Base-by-base conservation (phyloP, 2,113 vertebrate genomes). In the Conger conger region DNA sequence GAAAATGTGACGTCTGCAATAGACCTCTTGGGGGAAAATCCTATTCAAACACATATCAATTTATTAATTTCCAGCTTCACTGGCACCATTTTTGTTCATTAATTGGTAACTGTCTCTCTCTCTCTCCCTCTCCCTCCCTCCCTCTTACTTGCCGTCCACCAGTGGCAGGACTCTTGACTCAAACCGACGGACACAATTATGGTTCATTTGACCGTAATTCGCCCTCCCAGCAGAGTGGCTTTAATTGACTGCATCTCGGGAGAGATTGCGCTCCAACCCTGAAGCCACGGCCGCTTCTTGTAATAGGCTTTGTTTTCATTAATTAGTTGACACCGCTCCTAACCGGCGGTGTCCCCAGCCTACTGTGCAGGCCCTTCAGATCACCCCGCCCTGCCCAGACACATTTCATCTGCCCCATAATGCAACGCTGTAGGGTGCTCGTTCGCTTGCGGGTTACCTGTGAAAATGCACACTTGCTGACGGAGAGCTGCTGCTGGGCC, bases 171-270 rank as follows among this genome's bases (percentile, higher is more conserved):
- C n/a, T 73, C 68, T 73, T 13, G n/a, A 15, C 27, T 73, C 68
- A 73, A 73, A 73, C 68, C 68, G 27, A 73, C 68, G 68, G 27
- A n/a, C 68, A 23, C 68, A 73, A 73, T 73, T 33, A 73, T 13
- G n/a, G 68, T 73, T 33, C 68, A 73, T 73, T 30, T 73, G 68
- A 73, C 68, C 13, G 68, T 73, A 73, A 73, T 73, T 73, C 68
- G 13, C 27, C 68, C n/a, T 73, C 68, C 68, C 68, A 73, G 68
- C 68, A 73, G 68, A 73, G 68, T 73, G 68, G 68, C 68, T 33
- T 73, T 73, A 73, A 73, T 73, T 73, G 68, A 73, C 68, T 73
- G 68, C 5, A 27, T 73, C 68, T 73, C n/a, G 27, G 68, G 27
- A 33, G 68, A 30, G 27, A 73, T n/a, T 9, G 27, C 68, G 13